phyloP scores from a whole-genome alignment of 2,797 vertebrate genomes.

The Anolis apletophallus region DNA sequence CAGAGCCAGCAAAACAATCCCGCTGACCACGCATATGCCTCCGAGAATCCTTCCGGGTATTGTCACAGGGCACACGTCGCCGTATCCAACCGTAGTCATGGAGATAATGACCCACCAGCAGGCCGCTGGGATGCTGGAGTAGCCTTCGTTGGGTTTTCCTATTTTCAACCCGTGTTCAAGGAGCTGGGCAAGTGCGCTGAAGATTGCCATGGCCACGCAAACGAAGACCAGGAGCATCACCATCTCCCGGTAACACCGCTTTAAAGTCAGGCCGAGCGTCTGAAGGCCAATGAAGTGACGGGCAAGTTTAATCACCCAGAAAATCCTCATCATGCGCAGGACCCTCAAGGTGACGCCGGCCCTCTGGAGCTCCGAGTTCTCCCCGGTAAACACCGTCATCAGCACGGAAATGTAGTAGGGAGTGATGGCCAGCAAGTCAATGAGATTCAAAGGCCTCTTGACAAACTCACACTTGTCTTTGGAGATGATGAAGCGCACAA shows the following conservation, averaged over 20 bases:
- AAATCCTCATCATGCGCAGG: constrained; percentile 98
- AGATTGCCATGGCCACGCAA: constrained; percentile 98
- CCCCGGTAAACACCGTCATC: constrained; percentile 91
- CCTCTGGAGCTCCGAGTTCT: constrained; percentile 94
- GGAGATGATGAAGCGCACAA: constrained; percentile 95
- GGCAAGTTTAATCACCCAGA: constrained; percentile 99
- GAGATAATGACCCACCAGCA: constrained; percentile 99
- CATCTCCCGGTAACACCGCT: constrained; percentile 97
- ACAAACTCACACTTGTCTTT: constrained; percentile 97
- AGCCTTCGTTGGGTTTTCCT: constrained; percentile 91
- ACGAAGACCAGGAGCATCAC: constrained; percentile 98
- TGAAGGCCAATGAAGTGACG: constrained; percentile 98
- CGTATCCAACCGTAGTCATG: constrained; percentile 98
- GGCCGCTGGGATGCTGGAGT: constrained; percentile 96
- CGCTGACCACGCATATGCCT: constrained; percentile 97
- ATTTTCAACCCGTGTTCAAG: constrained; percentile 96
- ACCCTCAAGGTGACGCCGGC: constrained; percentile 94
- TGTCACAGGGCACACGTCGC: constrained; percentile 97
- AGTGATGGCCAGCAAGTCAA: constrained; percentile 96
- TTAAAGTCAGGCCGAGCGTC: constrained; percentile 95
- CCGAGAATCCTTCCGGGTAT: constrained; percentile 94
- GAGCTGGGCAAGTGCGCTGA: constrained; percentile 96
- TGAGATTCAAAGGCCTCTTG: constrained; percentile 95
- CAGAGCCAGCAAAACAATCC: constrained; percentile 95
- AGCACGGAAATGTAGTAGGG: constrained; percentile 95